Base-by-base conservation (phyloP, 2,888 invertebrate species). In the Eudasyphora cyanicolor region DNA sequence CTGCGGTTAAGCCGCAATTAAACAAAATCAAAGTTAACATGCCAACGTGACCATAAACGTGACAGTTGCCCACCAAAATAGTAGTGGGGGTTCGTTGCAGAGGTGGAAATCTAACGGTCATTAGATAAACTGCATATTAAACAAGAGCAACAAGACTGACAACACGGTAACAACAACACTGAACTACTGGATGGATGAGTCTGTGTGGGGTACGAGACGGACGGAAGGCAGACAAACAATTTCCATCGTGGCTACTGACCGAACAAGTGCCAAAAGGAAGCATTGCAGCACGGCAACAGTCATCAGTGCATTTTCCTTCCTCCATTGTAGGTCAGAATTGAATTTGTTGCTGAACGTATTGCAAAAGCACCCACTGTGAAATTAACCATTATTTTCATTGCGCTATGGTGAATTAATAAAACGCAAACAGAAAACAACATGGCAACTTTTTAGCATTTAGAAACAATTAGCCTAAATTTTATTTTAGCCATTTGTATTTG, bases 11-110 rank as follows among this genome's bases (percentile, higher is more conserved):
- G 73, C 81, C 49, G 57, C 78, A 84, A 84, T 81, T 81, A 81
- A 81, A 76, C 29, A 21, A 17, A 81, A 78, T 32, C 45, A 80
- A 78, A 35, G 64, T 27, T 71, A 35, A 81, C 77, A 84, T 80
- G 73, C 54, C 71, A 84, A 84, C 84, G 84, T 81, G 84, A 84
- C 84, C 71, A 42, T 71, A 70, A 83, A 83, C 77, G n/a, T 78
- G 81, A 78, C 81, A 84, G 84, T 78, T 81, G 45, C 35, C 64
- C 17, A 38, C 4, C 54, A 73, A 62, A 74, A 74, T 17, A 32
- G 14, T 8, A 73, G 21, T 8, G 57, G 42, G 38, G n/a, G 10
- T 24, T n/a, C 2, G 17, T n/a, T 14, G 17, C 29, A 49, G n/a
- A 45, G 7, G 27, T 29, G 21, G 29, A 14, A 35, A 42, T 19